These are phyloP conservation scores for Glossosoma conforme DNA, from an alignment of 1,140 invertebrate species.

Conservation along the genomic window DNA sequence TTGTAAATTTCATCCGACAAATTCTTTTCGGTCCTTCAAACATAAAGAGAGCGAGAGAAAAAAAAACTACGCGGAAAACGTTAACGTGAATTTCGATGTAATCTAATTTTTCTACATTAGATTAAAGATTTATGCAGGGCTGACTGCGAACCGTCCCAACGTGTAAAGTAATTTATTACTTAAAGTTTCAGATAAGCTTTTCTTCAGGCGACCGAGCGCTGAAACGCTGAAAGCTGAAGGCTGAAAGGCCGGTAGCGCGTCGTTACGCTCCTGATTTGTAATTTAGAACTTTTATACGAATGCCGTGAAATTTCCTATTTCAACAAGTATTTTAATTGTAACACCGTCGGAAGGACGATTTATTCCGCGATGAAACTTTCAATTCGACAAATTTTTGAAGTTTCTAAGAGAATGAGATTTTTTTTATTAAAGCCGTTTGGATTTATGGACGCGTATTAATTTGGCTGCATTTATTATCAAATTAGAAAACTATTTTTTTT, in stretches of 20 bases:
- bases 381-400: too few species aligned
- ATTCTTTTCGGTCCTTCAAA: too few species aligned
- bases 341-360: conserved; percentile 6
- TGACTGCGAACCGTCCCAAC: conserved; percentile 16
- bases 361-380: too few species aligned
- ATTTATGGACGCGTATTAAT: too few species aligned
- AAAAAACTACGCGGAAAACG: neutral
- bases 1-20: too few species aligned
- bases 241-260: conserved; percentile 20
- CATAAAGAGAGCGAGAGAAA: too few species aligned
- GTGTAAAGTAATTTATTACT: conserved; percentile 29
- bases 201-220: conserved; percentile 6
- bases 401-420: too few species aligned
- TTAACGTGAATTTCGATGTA: conserved; percentile 16
- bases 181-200: conserved; percentile 25
- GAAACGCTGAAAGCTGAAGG: conserved; percentile 23
- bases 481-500: too few species aligned
- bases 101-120: conserved; percentile 30
- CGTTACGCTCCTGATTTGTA: conserved; percentile 29
- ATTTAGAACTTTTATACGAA: conserved; percentile 28
- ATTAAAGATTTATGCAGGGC: conserved; percentile 30
- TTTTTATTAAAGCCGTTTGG: too few species aligned
- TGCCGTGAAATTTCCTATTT: conserved; percentile 13
- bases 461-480: too few species aligned
- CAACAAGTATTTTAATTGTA: conserved; percentile 20